These are phyloP conservation scores for Daubentonia madagascariensis DNA, from an alignment of 2,113 vertebrate genomes.

Conservation along the genomic window DNA sequence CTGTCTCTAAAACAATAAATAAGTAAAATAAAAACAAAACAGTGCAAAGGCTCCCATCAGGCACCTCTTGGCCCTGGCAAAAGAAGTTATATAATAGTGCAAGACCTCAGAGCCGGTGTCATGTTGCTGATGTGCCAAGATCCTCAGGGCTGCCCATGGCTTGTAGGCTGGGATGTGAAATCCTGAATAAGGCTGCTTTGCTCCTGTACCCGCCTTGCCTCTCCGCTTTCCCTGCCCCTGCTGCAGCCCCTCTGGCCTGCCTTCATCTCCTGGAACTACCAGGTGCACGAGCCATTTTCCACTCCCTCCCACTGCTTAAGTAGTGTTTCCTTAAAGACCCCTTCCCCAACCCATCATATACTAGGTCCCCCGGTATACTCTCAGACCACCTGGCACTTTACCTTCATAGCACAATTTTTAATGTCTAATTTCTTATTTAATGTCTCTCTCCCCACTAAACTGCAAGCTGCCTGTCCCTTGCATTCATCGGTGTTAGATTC, in stretches of 20 bases:
- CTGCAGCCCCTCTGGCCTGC: rapidly evolving
- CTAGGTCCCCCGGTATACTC: no score
- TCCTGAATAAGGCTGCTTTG: not conserved
- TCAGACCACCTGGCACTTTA: not conserved
- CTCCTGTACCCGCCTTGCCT: not conserved
- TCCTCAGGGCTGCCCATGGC: not conserved
- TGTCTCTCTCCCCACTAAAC: not conserved
- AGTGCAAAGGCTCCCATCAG: not conserved
- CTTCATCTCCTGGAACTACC: not conserved
- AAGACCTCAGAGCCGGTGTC: not conserved
- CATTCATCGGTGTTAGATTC: not conserved
- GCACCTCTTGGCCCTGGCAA: not conserved
- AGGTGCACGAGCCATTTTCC: not conserved
- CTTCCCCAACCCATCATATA: rapidly evolving
- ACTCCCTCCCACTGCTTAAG: no score
- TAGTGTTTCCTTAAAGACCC: not conserved
- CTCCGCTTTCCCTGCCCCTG: rapidly evolving
- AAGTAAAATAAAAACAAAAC: not conserved
- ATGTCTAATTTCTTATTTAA: not conserved
- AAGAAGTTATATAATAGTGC: not conserved
- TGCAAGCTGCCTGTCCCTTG: not conserved
- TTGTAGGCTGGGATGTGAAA: not conserved
- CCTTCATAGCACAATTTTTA: not conserved
- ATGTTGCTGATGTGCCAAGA: rapidly evolving
- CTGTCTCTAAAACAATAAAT: no score